Conservation (phyloP, 2,888 invertebrate species). For the Dolichomitus sp. region DNA sequence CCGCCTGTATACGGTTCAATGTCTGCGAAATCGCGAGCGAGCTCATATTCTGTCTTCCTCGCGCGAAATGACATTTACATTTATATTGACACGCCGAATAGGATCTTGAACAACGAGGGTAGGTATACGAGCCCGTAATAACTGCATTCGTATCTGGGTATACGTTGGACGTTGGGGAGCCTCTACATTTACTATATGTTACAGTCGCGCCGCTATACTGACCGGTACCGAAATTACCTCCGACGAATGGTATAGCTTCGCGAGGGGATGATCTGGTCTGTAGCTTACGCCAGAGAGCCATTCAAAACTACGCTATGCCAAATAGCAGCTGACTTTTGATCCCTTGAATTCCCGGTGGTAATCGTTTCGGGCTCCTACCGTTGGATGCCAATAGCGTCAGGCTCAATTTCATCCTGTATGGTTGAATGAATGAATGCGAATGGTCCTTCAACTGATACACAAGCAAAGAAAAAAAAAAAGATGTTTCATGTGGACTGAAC, state of each 20-base stretch:
- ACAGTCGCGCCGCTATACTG: conserved; percentile 16
- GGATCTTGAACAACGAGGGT: conserved; percentile 77
- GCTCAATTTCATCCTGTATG: conserved; percentile 20
- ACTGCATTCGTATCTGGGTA: conserved; percentile 39
- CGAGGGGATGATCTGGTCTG: background rate
- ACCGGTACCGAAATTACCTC: conserved; percentile 20
- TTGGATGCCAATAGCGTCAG: conserved; percentile 9
- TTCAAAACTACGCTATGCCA: conserved; percentile 1
- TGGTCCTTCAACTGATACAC: background rate
- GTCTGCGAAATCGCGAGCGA: background rate
- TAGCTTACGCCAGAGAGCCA: background rate
- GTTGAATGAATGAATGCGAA: conserved; percentile 40
- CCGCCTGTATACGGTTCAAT: conserved; percentile 24
- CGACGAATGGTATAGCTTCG: background rate
- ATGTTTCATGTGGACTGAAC: too few species aligned
- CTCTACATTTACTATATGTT: conserved; percentile 5
- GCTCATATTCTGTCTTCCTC: conserved; percentile 28
- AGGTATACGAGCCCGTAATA: conserved; percentile 36
- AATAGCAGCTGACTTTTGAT: conserved; percentile 14
- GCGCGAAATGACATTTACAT: conserved; percentile 83
- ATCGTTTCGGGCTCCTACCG: conserved; percentile 43
- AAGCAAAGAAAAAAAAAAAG: too few species aligned
- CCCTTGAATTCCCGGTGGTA: conserved; percentile 40
- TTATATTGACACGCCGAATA: conserved; percentile 83
- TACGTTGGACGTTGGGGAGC: conserved; percentile 1